Evolutionary conservation across 2,113 vertebrate species (phyloP), one percentile per base, ranked within the genome.

Genomic region (Microtus richardsoni): DNA sequence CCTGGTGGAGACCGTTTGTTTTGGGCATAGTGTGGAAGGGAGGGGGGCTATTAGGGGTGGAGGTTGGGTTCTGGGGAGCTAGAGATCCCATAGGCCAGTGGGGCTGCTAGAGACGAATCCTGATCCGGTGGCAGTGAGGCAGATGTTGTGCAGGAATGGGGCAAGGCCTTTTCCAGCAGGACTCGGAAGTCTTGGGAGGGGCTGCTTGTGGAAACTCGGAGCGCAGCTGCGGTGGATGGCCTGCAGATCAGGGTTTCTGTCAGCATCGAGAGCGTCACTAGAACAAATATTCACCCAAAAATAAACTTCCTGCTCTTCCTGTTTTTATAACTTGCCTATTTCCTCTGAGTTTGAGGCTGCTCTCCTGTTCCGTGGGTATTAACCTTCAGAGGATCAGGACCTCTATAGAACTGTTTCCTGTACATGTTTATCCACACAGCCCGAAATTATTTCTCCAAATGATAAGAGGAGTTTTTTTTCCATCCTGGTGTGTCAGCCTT

Each of bases 261-360:
- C 26, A 74, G 96, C 96, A 95, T 98, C 92, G 87, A 98, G 97
- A 98, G 96, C 97, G 97, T 98, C 96, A 92, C 97, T 97, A 98
- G 98, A 98, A 98, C 98, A 98, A 98, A 98, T 98, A 98, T 97
- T 98, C 98, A 84, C 98, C 98, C 98, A 98, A 99, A 98, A 98
- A 99, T 99, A 99, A 99, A 98, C 98, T 98, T 98, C 98, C 98
- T 68, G 96, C 98, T 98, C 98, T 98, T 98, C 98, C 98, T 99
- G 98, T 98, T 99, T 99, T 99, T 97, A 98, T 97, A 98, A 98
- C 98, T 98, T 3, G 58, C 97, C 98, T 98, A 95, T 98, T 99
- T 98, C 98, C 98, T 98, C 97, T 58, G 97, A 98, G 98, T 98
- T 97, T 96, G 97, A 98, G 95, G 96, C 98, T 97, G 98, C 97